Base-by-base conservation (phyloP, 2,797 vertebrate genomes). In the Protosalanx chinensis region DNA sequence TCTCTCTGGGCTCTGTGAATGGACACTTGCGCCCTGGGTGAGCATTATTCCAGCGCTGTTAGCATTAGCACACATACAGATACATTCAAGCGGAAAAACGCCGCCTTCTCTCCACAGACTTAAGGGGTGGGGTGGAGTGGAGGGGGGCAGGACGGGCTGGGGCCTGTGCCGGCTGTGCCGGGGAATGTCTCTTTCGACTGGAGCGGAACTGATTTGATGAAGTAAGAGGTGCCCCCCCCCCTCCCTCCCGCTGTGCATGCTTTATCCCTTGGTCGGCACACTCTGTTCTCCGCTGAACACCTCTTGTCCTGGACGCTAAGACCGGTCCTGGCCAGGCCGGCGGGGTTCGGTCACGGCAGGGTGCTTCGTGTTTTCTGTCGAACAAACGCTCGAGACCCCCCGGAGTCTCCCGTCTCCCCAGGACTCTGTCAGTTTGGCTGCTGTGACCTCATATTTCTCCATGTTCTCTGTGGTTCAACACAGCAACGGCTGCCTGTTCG, bases 131-230 rank as follows among this genome's bases (percentile, higher is more conserved):
- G 74, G 67, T 4, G 18, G 30, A 16, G 16, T n/a, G 57, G 3
- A 10, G 68, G 74, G 67, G 5, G 29, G 75, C 70, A 65, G 67
- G 65, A 53, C n/a, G 12, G 65, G 53, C 53, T 18, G 53, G 15
- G 53, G 1, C 53, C 56, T 67, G 18, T 33, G 68, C 37, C 59
- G 37, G 64, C 76, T 76, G 60, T 67, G 30, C 35, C 65, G 64
- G 66, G 58, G 77, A 73, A 70, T 76, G 56, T 78, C 74, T 81
- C 35, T 41, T 41, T 41, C 27, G 53, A 23, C 70, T 82, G 76
- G 80, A 78, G 77, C 78, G 68, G 58, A 82, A 81, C 78, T 76
- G 82, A 82, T 85, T 64, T 61, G 70, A 56, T 74, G 67, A 72
- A 72, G 61, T 61, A 27, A 35, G 69, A 66, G 75, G 32, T 30